phyloP scores from a whole-genome alignment of 2,113 vertebrate genomes.

The Trochalopteron elliotii region DNA sequence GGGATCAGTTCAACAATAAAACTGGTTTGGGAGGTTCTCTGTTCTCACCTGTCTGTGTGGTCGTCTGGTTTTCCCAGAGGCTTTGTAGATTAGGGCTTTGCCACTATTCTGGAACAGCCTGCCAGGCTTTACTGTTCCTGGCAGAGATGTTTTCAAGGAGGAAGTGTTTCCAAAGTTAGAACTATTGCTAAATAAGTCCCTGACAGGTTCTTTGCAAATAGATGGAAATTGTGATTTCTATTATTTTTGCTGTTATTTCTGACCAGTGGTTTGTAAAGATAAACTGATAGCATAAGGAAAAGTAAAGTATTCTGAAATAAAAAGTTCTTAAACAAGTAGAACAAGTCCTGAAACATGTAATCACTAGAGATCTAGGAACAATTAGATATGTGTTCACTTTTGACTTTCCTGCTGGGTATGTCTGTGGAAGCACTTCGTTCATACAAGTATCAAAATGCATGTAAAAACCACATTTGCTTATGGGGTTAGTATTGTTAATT shows the following conservation, averaged over 20 bases:
- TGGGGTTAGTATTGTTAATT: not conserved
- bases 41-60: not conserved
- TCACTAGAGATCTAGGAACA: not conserved
- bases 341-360: not conserved
- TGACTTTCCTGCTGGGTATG: not conserved
- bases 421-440: not conserved
- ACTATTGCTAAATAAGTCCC: not conserved
- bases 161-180: not conserved
- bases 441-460: not conserved
- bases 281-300: not conserved
- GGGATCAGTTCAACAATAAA: not conserved
- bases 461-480: not conserved
- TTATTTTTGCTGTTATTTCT: not conserved
- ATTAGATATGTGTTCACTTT: not conserved
- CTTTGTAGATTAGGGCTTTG: not conserved
- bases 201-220: not conserved
- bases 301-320: not conserved
- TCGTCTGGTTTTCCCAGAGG: not conserved
- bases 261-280: not conserved
- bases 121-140: not conserved
- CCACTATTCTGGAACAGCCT: slow-evolving; percentile 1
- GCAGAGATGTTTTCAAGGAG: not conserved
- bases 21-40: slow-evolving; percentile 23
- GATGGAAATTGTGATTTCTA: not conserved
- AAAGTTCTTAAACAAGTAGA: not conserved